These are phyloP conservation scores for Parazoanthus atlanticus DNA, from an alignment of 92 coral and sea anemone genomes.

Conservation along the genomic window DNA sequence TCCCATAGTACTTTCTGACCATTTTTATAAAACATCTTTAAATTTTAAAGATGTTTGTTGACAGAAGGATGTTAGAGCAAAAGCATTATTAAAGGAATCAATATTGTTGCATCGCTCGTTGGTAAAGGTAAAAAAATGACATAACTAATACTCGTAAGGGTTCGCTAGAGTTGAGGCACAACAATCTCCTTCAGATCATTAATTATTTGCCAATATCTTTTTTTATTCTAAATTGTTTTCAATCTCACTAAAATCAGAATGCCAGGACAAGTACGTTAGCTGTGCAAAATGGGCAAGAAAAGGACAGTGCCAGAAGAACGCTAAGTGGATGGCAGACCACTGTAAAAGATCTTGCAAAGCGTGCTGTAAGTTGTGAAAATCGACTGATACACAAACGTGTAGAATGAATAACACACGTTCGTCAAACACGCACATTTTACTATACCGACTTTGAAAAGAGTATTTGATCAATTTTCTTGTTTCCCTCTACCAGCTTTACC, in stretches of 20 bases:
- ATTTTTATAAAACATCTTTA: too few relatives aligned
- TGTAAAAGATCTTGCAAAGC: constrained; percentile 61
- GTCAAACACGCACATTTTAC: not conserved
- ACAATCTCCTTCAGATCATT: not conserved
- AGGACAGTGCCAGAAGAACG: constrained; percentile 45
- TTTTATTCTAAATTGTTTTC: not conserved
- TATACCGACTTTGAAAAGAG: not conserved
- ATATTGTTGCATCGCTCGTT: too few relatives aligned
- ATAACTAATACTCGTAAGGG: not conserved
- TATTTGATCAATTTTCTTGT: not conserved
- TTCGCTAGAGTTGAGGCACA: too few relatives aligned
- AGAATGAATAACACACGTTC: not conserved
- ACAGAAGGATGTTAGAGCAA: not conserved
- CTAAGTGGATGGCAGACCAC: constrained; percentile 56
- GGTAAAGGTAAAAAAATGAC: too few relatives aligned
- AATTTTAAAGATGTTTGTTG: not conserved
- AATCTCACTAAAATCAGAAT: constrained; percentile 32
- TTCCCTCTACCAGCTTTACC: not conserved
- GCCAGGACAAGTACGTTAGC: constrained; percentile 66
- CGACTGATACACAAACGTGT: not conserved
- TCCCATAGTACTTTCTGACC: too few relatives aligned
- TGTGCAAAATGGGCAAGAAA: constrained; percentile 61
- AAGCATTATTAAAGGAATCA: too few relatives aligned
- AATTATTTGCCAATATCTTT: not conserved
- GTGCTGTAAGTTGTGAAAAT: constrained; percentile 52